phyloP scores from a whole-genome alignment of 2,113 vertebrate genomes.

The Orcinus orca region DNA sequence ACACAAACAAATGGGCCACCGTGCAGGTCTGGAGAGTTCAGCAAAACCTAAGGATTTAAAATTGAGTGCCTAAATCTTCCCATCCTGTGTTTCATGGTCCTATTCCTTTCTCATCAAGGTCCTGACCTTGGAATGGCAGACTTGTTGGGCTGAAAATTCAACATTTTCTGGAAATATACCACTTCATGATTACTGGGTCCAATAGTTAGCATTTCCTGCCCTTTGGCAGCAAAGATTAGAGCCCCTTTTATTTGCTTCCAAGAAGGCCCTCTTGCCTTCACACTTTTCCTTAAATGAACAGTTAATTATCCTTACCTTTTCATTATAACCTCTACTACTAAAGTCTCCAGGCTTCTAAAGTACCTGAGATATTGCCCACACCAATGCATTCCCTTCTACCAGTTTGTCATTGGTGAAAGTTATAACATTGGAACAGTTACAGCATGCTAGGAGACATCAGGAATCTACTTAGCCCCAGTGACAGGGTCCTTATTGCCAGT shows the following conservation, averaged over 20 bases:
- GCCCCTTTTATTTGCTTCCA: neutral
- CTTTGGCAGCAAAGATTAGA: neutral
- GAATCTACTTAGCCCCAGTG: neutral
- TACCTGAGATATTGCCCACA: neutral
- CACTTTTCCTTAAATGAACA: neutral
- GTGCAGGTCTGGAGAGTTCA: neutral
- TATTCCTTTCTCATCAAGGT: neutral
- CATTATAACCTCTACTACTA: neutral
- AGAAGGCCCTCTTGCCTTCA: neutral
- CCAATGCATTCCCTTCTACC: neutral
- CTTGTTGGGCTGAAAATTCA: neutral
- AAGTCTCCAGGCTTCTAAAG: neutral
- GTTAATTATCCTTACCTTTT: slow-evolving; percentile 29
- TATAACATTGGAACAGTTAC: neutral
- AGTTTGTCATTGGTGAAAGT: neutral
- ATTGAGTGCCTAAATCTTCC: neutral
- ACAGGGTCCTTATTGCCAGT: neutral
- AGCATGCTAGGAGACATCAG: neutral
- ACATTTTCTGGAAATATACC: neutral
- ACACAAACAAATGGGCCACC: neutral
- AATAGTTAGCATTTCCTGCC: neutral
- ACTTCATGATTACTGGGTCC: neutral
- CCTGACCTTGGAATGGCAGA: neutral
- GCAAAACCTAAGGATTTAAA: neutral
- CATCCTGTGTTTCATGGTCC: neutral